Percentiles rank a stretch among this genome's conserved stretches.
Evolutionary conservation across 2,113 vertebrate genomes (phyloP).

Genomic region (Archocentrus centrarchus): DNA sequence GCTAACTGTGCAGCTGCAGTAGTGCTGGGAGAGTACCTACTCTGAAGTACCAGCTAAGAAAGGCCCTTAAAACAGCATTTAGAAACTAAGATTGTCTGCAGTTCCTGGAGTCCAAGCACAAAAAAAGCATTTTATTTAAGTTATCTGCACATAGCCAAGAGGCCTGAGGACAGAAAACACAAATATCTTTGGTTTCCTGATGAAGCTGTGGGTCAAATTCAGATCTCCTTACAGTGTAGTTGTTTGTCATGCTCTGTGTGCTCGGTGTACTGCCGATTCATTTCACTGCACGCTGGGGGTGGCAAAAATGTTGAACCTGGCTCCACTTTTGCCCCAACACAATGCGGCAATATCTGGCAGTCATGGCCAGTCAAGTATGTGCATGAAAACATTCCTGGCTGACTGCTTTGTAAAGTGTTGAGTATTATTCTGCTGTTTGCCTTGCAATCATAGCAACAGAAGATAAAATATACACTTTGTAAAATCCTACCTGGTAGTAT

Average conservation of each 20-base stretch:
- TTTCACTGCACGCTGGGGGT: background rate
- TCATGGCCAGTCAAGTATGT: background rate
- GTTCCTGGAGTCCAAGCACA: background rate
- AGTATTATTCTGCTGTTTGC: constrained; percentile 6
- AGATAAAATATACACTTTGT: background rate
- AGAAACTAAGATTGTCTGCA: background rate
- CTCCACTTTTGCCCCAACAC: background rate
- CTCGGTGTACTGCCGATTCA: background rate
- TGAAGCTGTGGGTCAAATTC: background rate
- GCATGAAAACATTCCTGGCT: constrained; percentile 6
- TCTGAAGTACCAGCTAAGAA: background rate
- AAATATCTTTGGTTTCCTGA: background rate
- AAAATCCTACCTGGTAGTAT: background rate
- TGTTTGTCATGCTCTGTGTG: background rate
- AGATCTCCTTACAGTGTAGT: background rate
- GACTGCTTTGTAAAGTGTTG: background rate
- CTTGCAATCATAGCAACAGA: constrained; percentile 14
- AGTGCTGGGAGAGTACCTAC: background rate
- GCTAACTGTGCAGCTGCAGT: background rate
- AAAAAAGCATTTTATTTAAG: background rate
- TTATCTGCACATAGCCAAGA: background rate
- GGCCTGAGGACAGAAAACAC: too few relatives aligned
- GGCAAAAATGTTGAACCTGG: background rate
- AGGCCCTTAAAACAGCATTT: background rate
- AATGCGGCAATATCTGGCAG: background rate